Conservation (phyloP, 2,888 invertebrate species). For the Halictus ligatus region DNA sequence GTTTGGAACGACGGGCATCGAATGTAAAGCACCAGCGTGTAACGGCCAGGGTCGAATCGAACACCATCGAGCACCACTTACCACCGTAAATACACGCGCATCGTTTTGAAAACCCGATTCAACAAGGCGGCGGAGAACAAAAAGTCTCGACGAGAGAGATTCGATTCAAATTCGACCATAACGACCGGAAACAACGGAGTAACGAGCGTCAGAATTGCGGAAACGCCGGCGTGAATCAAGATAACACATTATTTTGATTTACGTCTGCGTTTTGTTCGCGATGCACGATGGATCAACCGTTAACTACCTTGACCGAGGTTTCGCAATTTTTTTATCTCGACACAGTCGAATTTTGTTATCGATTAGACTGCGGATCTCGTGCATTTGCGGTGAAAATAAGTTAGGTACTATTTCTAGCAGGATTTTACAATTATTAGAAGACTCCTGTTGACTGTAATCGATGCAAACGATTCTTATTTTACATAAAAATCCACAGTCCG, state of each 20-base stretch:
- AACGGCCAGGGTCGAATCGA: conserved; percentile 35
- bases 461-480: no score
- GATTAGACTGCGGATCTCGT: not conserved
- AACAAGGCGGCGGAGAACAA: not conserved
- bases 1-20: conserved; percentile 31
- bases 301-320: not conserved
- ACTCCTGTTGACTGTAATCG: no score
- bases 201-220: not conserved
- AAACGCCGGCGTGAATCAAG: not conserved
- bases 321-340: not conserved
- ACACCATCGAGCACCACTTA: conserved; percentile 44
- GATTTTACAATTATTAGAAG: no score
- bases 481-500: no score
- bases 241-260: not conserved
- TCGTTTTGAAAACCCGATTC: conserved; percentile 29
- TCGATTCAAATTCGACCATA: conserved; percentile 10
- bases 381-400: not conserved
- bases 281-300: not conserved
- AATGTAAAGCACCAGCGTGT: conserved; percentile 52
- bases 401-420: not conserved
- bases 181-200: not conserved
- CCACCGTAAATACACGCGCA: conserved; percentile 50
- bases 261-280: not conserved
- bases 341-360: not conserved
- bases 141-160: not conserved